phyloP scores from a whole-genome alignment of 1,140 invertebrate species.

The Hylaeus anthracinus region DNA sequence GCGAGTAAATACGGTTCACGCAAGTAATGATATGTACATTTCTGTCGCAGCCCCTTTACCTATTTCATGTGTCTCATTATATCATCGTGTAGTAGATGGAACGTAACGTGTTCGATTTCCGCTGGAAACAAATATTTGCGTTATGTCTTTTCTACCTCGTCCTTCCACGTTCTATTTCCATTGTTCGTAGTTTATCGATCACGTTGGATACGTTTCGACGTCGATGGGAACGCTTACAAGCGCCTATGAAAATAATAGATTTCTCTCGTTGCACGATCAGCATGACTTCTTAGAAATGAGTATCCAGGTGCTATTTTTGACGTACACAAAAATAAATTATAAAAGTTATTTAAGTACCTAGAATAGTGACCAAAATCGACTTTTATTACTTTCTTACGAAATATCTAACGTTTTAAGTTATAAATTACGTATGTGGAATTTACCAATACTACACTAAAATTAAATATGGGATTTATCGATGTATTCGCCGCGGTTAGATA shows the following conservation, averaged over 20 bases:
- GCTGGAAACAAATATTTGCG: neutral
- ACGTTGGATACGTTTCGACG: neutral
- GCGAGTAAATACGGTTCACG: constrained; percentile 1
- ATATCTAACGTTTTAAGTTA: too few relatives aligned
- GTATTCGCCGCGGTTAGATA: too few relatives aligned
- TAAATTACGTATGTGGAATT: too few relatives aligned
- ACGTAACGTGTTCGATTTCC: constrained; percentile 17
- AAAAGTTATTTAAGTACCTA: too few relatives aligned
- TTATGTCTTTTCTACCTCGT: neutral
- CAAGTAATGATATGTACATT: constrained; percentile 28
- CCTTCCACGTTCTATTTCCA: neutral
- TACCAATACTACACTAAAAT: too few relatives aligned
- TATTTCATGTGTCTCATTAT: neutral
- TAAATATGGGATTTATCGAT: too few relatives aligned
- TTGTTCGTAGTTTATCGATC: neutral
- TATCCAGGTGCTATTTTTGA: too few relatives aligned
- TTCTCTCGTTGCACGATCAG: constrained; percentile 47
- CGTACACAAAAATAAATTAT: too few relatives aligned
- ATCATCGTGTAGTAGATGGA: neutral
- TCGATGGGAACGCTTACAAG: neutral
- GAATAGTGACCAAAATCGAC: too few relatives aligned
- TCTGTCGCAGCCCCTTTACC: neutral
- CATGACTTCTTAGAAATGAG: constrained; percentile 5
- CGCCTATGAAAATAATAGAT: constrained; percentile 34
- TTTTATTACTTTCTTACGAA: too few relatives aligned